These are phyloP conservation scores for Tuberolachnus salignus DNA, from an alignment of 2,888 invertebrate genomes.

Conservation along the genomic window DNA sequence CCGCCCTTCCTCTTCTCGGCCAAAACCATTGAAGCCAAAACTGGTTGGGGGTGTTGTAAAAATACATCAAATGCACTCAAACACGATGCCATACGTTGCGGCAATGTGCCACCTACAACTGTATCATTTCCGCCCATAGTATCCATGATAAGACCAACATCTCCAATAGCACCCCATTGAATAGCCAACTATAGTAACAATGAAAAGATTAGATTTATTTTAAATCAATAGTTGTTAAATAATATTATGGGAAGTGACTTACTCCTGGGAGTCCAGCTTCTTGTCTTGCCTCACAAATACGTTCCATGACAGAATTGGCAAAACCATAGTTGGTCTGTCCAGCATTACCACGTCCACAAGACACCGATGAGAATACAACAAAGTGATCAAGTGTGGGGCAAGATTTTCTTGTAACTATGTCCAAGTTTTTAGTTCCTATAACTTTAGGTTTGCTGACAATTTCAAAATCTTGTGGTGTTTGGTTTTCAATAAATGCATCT, in stretches of 20 bases:
- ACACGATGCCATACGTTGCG: slow-evolving; percentile 93
- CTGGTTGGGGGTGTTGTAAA: slow-evolving; percentile 86
- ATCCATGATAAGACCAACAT: slow-evolving; percentile 91
- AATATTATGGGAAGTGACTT: slow-evolving; percentile 45
- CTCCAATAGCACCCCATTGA: slow-evolving; percentile 99
- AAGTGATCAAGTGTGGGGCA: slow-evolving; percentile 89
- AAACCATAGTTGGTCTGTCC: slow-evolving; percentile 97
- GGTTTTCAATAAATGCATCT: slow-evolving; percentile 88
- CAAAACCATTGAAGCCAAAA: slow-evolving; percentile 81
- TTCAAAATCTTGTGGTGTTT: slow-evolving; percentile 78
- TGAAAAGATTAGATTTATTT: not conserved
- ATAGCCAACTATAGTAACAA: slow-evolving; percentile 70
- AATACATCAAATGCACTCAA: slow-evolving; percentile 86
- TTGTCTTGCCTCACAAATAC: slow-evolving; percentile 86
- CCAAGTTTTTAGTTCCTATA: slow-evolving; percentile 81
- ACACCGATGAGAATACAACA: slow-evolving; percentile 94
- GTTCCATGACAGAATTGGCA: slow-evolving; percentile 97
- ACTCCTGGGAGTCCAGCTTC: slow-evolving; percentile 80
- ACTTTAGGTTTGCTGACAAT: slow-evolving; percentile 86
- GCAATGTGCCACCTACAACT: slow-evolving; percentile 92
- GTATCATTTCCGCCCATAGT: slow-evolving; percentile 90
- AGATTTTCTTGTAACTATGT: slow-evolving; percentile 75
- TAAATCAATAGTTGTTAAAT: too few species aligned
- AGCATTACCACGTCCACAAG: slow-evolving; percentile 94
- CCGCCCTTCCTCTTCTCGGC: slow-evolving; percentile 80